These are phyloP conservation scores for Merluccius polli DNA, from an alignment of 2,797 vertebrate species.

Conservation along the genomic window DNA sequence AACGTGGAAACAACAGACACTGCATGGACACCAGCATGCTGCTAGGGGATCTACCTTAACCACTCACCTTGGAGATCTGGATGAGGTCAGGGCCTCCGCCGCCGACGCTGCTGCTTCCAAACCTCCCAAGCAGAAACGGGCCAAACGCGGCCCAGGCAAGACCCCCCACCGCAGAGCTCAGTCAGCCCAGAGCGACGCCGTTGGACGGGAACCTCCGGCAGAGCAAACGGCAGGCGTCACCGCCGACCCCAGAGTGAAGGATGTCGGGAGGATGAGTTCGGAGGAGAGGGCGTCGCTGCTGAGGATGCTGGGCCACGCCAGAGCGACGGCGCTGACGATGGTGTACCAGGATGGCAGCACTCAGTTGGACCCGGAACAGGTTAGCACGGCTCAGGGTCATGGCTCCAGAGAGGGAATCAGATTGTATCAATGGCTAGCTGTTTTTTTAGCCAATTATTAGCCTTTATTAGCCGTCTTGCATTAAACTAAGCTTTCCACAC, in stretches of 20 bases:
- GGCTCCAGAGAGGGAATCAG: not conserved
- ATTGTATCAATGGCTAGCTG: not conserved
- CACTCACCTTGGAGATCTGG: not conserved
- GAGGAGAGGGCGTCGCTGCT: constrained; percentile 68
- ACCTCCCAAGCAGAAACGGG: constrained; percentile 10
- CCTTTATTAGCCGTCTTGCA: not conserved
- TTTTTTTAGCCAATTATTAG: not conserved
- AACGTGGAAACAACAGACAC: not conserved
- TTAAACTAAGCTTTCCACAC: not conserved
- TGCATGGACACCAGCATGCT: constrained; percentile 4
- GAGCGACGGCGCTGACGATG: constrained; percentile 75
- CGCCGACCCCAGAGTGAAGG: constrained; percentile 66
- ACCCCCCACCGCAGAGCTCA: not conserved
- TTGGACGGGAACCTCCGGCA: not conserved
- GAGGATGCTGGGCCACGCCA: constrained; percentile 53
- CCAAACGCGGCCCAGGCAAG: constrained; percentile 7
- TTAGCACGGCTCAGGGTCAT: constrained; percentile 42
- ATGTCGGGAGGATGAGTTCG: constrained; percentile 63
- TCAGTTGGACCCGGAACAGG: constrained; percentile 79
- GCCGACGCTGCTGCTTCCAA: constrained; percentile 14
- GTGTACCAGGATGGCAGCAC: constrained; percentile 82
- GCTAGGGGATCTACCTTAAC: not conserved
- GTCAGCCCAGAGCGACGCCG: not conserved
- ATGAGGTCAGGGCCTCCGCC: constrained; percentile 9
- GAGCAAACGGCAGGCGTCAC: constrained; percentile 30